phyloP scores from a whole-genome alignment of 2,113 vertebrate species.

The Artemisiospiza belli region DNA sequence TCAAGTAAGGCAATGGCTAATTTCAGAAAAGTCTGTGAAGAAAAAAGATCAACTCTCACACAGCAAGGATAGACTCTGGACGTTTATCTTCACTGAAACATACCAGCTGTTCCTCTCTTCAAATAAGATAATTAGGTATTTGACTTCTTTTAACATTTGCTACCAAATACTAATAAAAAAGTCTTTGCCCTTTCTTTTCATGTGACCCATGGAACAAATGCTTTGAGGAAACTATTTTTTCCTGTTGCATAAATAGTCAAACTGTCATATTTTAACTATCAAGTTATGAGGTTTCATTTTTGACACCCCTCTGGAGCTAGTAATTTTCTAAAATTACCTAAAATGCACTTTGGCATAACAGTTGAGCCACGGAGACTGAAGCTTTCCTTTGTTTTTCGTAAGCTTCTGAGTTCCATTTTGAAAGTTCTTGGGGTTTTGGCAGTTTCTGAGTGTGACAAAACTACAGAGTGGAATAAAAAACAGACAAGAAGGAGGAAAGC shows the following conservation, averaged over 20 bases:
- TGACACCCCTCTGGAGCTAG: not conserved
- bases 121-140: constrained; percentile 14
- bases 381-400: not conserved
- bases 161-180: not conserved
- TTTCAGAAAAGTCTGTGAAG: constrained; percentile 5
- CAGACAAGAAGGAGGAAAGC: not conserved
- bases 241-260: not conserved
- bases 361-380: rapidly evolving
- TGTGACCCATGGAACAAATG: not conserved
- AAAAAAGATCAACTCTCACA: constrained; percentile 1
- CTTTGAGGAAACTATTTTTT: not conserved
- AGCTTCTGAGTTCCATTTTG: not conserved
- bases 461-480: not conserved
- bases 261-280: not conserved
- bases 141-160: not conserved
- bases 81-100: constrained; percentile 24
- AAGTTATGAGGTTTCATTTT: not conserved
- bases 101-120: not conserved
- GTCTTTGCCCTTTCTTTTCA: not conserved
- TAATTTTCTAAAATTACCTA: not conserved
- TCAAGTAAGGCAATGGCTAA: not conserved
- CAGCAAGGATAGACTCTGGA: not conserved
- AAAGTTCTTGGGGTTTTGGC: not conserved
- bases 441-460: not conserved
- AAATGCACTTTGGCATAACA: not conserved